Conservation (phyloP, 2,113 vertebrate species). For the Greenwoodochromis staneri region DNA sequence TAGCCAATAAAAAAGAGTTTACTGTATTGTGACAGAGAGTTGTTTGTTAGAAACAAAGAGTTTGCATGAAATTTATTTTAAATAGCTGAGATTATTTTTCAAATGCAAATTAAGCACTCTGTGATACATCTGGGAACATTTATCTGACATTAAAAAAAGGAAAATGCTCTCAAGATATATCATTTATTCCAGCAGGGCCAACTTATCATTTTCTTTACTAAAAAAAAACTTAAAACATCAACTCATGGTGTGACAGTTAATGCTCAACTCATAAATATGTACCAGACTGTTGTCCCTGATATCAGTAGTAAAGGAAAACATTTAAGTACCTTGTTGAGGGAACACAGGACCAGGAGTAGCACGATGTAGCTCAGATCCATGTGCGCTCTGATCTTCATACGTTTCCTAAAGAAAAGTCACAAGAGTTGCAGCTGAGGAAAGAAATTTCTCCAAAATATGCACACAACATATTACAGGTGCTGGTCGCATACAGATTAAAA, state of each 20-base stretch:
- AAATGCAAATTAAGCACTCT: not conserved
- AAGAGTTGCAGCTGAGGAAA: not conserved
- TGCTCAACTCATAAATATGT: not conserved
- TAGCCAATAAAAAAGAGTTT: not conserved
- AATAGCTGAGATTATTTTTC: not conserved
- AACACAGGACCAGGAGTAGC: conserved; percentile 24
- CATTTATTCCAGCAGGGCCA: not conserved
- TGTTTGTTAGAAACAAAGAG: not conserved
- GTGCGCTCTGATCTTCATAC: not conserved
- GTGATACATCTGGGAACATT: not conserved
- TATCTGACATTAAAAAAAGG: not conserved
- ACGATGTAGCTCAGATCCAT: conserved; percentile 14
- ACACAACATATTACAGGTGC: not conserved
- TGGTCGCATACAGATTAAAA: not conserved
- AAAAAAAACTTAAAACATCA: not conserved
- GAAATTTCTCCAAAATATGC: not conserved
- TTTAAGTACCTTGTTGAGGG: conserved; percentile 30
- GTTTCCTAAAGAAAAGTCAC: not conserved
- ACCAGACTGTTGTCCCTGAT: not conserved
- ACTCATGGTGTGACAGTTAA: not conserved
- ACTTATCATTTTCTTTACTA: not conserved
- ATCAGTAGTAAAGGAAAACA: not conserved
- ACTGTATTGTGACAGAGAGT: not conserved
- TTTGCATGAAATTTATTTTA: not conserved
- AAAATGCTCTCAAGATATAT: not conserved